phyloP scores from a whole-genome alignment of 1,140 invertebrate genomes.

The Caenorhabditis brenneri region DNA sequence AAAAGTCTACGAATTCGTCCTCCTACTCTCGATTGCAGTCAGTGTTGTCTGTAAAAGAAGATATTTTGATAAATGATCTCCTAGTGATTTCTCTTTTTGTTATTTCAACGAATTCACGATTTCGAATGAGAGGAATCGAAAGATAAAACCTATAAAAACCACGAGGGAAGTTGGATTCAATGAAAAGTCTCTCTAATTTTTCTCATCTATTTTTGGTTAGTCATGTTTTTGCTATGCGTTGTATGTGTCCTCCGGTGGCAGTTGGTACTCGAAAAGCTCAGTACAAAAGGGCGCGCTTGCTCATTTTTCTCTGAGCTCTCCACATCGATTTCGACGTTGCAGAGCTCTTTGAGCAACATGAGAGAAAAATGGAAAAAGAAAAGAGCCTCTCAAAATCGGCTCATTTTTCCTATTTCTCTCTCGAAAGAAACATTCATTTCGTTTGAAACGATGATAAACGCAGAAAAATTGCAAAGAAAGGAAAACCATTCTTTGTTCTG shows the following conservation, averaged over 20 bases:
- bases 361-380: neutral
- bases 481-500: neutral
- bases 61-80: slow-evolving; percentile 2
- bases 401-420: neutral
- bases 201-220: neutral
- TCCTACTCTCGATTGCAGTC: neutral
- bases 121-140: neutral
- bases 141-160: slow-evolving; percentile 1
- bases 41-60: slow-evolving; percentile 16
- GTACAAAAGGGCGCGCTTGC: neutral
- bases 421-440: neutral
- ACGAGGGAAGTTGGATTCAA: neutral
- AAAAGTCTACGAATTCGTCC: neutral
- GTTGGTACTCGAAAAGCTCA: neutral
- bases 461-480: neutral
- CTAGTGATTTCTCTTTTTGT: neutral
- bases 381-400: neutral
- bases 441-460: neutral
- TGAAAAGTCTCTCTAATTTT: no score
- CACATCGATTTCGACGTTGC: neutral
- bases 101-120: slow-evolving; percentile 15
- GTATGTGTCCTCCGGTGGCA: neutral
- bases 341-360: neutral
- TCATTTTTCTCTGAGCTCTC: neutral
- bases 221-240: neutral